phyloP scores from a whole-genome alignment of 2,113 vertebrate species.

The Aldabrachelys gigantea region DNA sequence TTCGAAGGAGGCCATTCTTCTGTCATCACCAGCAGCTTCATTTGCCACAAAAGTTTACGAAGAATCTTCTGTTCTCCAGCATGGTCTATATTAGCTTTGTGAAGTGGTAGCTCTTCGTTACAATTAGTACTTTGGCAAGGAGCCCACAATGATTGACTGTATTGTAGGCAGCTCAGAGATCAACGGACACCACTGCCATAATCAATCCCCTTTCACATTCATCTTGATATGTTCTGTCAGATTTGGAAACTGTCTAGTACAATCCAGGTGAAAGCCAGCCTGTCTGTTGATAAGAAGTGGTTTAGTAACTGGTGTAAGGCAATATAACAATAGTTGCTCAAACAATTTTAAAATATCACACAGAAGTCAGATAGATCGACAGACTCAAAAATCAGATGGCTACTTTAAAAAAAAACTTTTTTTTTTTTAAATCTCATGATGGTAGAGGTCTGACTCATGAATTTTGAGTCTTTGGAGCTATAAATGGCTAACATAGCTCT shows the following conservation, averaged over 20 bases:
- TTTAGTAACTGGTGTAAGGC: too few relatives aligned
- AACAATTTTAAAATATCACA: too few relatives aligned
- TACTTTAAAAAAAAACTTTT: not conserved
- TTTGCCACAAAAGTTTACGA: not conserved
- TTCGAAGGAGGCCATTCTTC: not conserved
- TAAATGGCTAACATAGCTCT: not conserved
- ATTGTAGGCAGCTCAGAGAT: too few relatives aligned
- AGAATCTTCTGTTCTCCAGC: not conserved
- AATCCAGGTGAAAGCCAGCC: not conserved
- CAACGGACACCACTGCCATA: too few relatives aligned
- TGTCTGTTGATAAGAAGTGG: not conserved
- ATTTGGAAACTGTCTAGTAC: too few relatives aligned
- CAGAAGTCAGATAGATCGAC: not conserved
- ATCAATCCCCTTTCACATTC: too few relatives aligned
- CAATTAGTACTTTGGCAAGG: too few relatives aligned
- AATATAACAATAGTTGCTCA: too few relatives aligned
- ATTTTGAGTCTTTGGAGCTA: not conserved
- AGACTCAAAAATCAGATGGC: not conserved
- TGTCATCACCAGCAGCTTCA: not conserved
- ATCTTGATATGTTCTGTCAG: too few relatives aligned
- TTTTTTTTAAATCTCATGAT: not conserved
- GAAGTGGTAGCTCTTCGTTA: too few relatives aligned
- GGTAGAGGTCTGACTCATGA: not conserved
- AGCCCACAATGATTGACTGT: too few relatives aligned
- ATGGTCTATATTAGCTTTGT: too few relatives aligned